Evolutionary conservation across 2,113 vertebrate species (phyloP).

Genomic region (Gallinago media): DNA sequence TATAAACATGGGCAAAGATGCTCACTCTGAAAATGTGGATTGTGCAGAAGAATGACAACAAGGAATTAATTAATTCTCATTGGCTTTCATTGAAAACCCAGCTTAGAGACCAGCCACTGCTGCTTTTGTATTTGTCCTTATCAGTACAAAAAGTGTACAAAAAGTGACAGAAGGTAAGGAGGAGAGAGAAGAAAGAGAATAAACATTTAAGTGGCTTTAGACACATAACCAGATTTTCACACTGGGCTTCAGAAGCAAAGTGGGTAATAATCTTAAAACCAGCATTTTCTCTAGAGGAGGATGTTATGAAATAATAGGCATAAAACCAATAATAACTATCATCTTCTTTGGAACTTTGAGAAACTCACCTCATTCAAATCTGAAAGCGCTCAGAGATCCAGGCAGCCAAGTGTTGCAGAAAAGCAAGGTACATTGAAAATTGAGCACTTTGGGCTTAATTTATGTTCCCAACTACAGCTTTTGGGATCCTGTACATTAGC

Average conservation of each 20-base stretch:
- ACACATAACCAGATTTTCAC: background rate
- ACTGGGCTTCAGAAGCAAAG: background rate
- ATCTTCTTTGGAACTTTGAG: background rate
- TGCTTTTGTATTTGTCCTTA: background rate
- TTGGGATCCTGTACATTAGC: constrained; percentile 41
- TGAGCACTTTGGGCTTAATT: constrained; percentile 11
- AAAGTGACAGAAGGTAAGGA: background rate
- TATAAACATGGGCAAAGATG: rapidly evolving
- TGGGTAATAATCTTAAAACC: background rate
- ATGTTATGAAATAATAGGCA: background rate
- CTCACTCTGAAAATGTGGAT: background rate
- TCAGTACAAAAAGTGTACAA: background rate
- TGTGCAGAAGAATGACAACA: background rate
- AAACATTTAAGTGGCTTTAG: background rate
- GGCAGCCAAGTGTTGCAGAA: background rate
- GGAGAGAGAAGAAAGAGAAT: background rate
- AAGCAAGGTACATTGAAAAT: background rate
- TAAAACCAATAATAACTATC: background rate
- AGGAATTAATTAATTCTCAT: background rate
- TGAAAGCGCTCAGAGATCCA: background rate
- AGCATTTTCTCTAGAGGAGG: background rate
- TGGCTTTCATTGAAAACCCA: background rate
- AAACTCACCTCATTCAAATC: background rate
- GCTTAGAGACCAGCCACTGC: background rate
- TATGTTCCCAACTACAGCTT: constrained; percentile 43